Conservation (phyloP, 2,113 vertebrate genomes). For the Miniopterus natalensis region DNA sequence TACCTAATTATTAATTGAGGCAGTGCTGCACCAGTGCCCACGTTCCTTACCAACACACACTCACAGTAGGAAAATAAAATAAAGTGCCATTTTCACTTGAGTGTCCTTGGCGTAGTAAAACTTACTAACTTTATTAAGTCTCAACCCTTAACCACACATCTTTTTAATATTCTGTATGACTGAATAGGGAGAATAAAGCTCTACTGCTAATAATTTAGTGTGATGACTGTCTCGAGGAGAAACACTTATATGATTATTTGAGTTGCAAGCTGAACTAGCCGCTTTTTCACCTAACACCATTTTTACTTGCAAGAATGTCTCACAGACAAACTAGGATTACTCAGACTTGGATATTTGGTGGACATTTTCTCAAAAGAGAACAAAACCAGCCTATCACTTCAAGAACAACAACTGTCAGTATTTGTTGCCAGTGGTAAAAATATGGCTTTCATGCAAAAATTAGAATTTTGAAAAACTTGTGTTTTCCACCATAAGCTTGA, state of each 20-base stretch:
- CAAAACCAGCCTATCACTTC: background rate
- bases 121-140: background rate
- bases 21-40: too few relatives aligned
- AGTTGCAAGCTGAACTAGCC: background rate
- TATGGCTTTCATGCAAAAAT: background rate
- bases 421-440: slow-evolving; percentile 4
- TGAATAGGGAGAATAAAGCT: background rate
- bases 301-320: slow-evolving; percentile 16
- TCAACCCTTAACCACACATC: background rate
- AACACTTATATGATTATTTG: background rate
- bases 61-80: background rate
- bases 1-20: background rate
- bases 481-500: background rate
- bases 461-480: slow-evolving; percentile 13
- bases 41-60: background rate
- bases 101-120: slow-evolving; percentile 25
- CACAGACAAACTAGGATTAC: background rate
- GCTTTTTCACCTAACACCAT: background rate
- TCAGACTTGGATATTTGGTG: background rate
- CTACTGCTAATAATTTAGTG: background rate
- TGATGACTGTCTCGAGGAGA: background rate
- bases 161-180: background rate
- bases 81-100: slow-evolving; percentile 22
- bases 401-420: background rate
- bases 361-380: background rate